phyloP scores from a whole-genome alignment of 2,113 vertebrate genomes.

The Malaclemys terrapin region DNA sequence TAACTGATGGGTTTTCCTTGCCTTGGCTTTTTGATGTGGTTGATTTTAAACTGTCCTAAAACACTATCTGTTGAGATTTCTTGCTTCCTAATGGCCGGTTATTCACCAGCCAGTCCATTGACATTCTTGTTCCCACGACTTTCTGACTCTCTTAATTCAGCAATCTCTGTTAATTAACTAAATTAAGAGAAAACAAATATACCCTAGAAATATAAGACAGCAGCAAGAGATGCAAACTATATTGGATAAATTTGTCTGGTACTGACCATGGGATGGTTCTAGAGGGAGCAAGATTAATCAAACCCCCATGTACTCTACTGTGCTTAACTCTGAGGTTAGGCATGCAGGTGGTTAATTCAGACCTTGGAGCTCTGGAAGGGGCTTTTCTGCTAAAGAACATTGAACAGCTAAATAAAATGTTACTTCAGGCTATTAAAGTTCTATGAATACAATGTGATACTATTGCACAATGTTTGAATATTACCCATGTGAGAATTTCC shows the following conservation, averaged over 20 bases:
- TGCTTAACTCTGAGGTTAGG: neutral
- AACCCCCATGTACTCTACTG: neutral
- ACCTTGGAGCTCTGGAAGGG: neutral
- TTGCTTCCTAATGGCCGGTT: neutral
- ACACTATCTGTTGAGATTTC: neutral
- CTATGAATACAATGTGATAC: neutral
- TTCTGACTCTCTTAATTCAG: neutral
- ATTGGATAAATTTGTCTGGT: neutral
- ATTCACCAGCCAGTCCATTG: neutral
- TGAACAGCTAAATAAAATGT: neutral
- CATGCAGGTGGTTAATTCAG: neutral
- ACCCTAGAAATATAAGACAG: neutral
- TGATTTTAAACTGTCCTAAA: neutral
- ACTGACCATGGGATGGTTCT: neutral
- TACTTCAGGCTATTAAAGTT: neutral
- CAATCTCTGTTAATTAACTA: neutral
- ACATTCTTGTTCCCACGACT: neutral
- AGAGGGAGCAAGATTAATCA: neutral
- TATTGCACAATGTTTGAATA: neutral
- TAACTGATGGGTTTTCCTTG: neutral
- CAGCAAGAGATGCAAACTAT: neutral
- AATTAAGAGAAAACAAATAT: neutral
- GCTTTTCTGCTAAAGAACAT: neutral
- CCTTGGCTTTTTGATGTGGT: neutral
- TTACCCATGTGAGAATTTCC: conserved; percentile 12